Percentiles rank a stretch among this genome's conserved stretches.
Conservation (phyloP, 2,888 invertebrate genomes). For the Melanostoma mellinum region DNA sequence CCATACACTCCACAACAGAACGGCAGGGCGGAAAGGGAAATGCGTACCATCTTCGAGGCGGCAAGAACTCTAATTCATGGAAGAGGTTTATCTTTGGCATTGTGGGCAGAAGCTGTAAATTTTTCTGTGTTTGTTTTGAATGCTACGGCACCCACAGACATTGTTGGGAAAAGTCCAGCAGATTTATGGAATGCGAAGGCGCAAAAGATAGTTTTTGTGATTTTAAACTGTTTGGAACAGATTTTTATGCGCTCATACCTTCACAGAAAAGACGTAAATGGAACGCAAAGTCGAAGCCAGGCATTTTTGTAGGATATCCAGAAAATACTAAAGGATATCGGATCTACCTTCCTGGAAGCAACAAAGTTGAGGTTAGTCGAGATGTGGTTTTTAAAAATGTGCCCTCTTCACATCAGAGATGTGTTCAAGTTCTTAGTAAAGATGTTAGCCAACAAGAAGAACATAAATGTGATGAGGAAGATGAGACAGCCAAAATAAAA, state of each 20-base stretch:
- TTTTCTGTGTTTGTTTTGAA: too few relatives aligned
- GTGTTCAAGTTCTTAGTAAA: too few relatives aligned
- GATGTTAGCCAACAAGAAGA: too few relatives aligned
- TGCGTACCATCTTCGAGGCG: slow-evolving; percentile 77
- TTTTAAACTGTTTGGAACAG: slow-evolving; percentile 74
- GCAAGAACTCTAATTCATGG: slow-evolving; percentile 74
- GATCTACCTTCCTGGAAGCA: slow-evolving; percentile 37
- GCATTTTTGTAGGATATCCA: slow-evolving; percentile 75
- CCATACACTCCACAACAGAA: slow-evolving; percentile 79
- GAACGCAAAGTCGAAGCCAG: too few relatives aligned
- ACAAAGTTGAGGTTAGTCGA: slow-evolving; percentile 9
- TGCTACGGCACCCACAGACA: slow-evolving; percentile 34
- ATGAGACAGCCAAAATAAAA: too few relatives aligned
- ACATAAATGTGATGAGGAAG: too few relatives aligned
- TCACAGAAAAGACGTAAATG: slow-evolving; percentile 71
- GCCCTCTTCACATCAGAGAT: too few relatives aligned
- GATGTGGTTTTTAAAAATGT: slow-evolving; percentile 18
- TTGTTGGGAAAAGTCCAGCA: too few relatives aligned
- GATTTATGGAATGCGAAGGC: too few relatives aligned
- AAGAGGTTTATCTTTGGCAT: slow-evolving; percentile 69
- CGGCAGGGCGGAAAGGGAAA: slow-evolving; percentile 77
- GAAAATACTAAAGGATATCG: slow-evolving; percentile 76
- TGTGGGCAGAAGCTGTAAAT: slow-evolving; percentile 78
- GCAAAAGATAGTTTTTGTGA: too few relatives aligned
- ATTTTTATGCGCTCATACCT: too few relatives aligned